phyloP scores from a whole-genome alignment of 2,888 invertebrate genomes.

The Hecatera dysodea region DNA sequence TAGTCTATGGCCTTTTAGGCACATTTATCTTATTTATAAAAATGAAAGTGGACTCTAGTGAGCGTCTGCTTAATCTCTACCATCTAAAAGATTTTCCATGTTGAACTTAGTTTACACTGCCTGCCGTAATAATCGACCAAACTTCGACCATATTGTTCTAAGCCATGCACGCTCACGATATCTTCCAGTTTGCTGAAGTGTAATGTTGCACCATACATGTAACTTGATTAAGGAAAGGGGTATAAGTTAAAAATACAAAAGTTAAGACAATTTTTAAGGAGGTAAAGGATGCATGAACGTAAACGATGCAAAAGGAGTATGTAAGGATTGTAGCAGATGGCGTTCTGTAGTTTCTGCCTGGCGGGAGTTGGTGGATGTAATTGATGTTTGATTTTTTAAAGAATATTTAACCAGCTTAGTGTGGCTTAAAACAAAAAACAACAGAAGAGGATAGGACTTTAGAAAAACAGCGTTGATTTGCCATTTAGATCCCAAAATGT shows the following conservation, averaged over 20 bases:
- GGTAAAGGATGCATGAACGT: no score
- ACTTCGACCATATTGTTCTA: conserved; percentile 49
- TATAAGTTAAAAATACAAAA: background rate
- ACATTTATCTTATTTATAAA: background rate
- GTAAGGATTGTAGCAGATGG: background rate
- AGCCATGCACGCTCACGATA: conserved; percentile 34
- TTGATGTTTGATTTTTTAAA: background rate
- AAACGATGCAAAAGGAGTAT: background rate
- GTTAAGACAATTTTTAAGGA: conserved; percentile 10
- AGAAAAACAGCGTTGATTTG: background rate
- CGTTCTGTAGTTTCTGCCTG: background rate
- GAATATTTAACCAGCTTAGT: background rate
- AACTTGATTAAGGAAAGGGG: conserved; percentile 11
- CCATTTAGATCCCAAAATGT: no score
- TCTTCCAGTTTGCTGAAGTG: conserved; percentile 19
- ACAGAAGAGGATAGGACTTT: no score
- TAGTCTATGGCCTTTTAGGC: background rate
- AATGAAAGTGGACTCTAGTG: background rate
- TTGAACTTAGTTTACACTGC: conserved; percentile 18
- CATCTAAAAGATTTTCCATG: conserved; percentile 28
- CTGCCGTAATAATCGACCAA: conserved; percentile 46
- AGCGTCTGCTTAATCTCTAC: conserved; percentile 5
- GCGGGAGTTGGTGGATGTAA: background rate
- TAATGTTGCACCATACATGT: conserved; percentile 30
- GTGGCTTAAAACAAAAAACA: background rate